Conservation (phyloP, 2,113 vertebrate genomes). For the Micromys minutus region DNA sequence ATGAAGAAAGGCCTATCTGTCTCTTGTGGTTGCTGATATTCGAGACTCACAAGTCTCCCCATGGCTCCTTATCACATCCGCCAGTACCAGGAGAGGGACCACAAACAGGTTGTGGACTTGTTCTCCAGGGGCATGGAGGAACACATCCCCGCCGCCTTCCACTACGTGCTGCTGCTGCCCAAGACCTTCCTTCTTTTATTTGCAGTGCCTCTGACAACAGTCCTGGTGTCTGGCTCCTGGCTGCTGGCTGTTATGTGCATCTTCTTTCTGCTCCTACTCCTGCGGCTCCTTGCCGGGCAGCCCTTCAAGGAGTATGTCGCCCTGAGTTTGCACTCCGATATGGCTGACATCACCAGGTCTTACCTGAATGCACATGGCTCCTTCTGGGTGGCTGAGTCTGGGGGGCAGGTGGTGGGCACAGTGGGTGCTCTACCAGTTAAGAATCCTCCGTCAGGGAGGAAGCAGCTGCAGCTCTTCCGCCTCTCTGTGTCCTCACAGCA, state of each 20-base stretch:
- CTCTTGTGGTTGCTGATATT: background rate
- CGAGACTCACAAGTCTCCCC: background rate
- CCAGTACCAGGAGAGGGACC: constrained; percentile 25
- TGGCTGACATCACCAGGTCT: constrained; percentile 67
- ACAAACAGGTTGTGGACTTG: background rate
- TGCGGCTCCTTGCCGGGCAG: background rate
- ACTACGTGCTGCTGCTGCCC: background rate
- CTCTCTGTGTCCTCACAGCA: constrained; percentile 39
- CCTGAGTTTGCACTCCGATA: background rate
- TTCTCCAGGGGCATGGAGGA: constrained; percentile 18
- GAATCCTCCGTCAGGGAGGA: background rate
- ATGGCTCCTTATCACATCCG: constrained; percentile 57
- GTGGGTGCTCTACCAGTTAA: background rate
- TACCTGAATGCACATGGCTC: constrained; percentile 49
- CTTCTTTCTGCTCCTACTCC: background rate
- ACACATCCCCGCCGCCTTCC: background rate
- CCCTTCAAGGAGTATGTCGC: background rate
- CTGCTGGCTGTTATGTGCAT: background rate
- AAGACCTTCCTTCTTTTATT: background rate
- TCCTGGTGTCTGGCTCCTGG: constrained; percentile 53
- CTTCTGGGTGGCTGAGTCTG: constrained; percentile 79
- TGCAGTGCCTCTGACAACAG: background rate
- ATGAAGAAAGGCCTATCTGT: background rate
- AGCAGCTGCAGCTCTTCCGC: constrained; percentile 27
- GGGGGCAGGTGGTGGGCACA: constrained; percentile 68